phyloP scores from a whole-genome alignment of 2,797 vertebrate species.

The Megalops cyprinoides region DNA sequence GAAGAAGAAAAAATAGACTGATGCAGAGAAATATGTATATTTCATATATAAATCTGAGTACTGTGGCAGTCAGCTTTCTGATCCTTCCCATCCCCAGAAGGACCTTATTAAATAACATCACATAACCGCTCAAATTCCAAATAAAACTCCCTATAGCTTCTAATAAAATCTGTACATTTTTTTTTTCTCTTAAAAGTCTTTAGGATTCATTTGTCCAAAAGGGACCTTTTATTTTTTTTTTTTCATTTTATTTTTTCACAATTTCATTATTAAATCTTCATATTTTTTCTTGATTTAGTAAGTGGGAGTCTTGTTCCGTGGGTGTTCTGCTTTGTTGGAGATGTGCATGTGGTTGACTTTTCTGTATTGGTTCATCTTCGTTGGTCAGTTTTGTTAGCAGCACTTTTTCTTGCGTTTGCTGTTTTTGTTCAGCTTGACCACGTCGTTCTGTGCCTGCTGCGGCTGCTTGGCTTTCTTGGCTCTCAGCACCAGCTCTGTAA shows the following conservation, averaged over 20 bases:
- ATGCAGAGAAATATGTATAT: conserved; percentile 42
- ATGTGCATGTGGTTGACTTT: conserved; percentile 26
- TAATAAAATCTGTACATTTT: conserved; percentile 80
- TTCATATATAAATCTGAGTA: conserved; percentile 68
- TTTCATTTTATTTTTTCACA: conserved; percentile 53
- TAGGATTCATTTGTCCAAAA: conserved; percentile 75
- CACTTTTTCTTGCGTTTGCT: conserved; percentile 98
- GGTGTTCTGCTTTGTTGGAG: neutral
- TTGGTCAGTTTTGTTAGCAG: conserved; percentile 80
- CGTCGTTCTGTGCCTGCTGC: conserved; percentile 97
- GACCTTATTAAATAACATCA: conserved; percentile 86
- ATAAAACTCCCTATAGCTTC: conserved; percentile 74
- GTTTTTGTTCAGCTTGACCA: conserved; percentile 96
- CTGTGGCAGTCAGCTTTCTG: conserved; percentile 77
- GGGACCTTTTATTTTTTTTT: conserved; percentile 59
- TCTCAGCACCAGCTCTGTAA: conserved; percentile 95
- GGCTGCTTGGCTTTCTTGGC: conserved; percentile 98
- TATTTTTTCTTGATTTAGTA: conserved; percentile 72
- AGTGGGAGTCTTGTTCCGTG: conserved; percentile 64
- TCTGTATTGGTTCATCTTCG: conserved; percentile 32
- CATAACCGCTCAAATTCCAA: conserved; percentile 81
- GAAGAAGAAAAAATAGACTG: conserved; percentile 64
- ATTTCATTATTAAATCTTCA: conserved; percentile 71
- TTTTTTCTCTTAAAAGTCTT: conserved; percentile 66
- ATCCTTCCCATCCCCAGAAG: conserved; percentile 75